A percentile compares a stretch with the other conserved stretches of the same genome.
Conservation (phyloP, 2,113 vertebrate genomes). For the Verasper variegatus region DNA sequence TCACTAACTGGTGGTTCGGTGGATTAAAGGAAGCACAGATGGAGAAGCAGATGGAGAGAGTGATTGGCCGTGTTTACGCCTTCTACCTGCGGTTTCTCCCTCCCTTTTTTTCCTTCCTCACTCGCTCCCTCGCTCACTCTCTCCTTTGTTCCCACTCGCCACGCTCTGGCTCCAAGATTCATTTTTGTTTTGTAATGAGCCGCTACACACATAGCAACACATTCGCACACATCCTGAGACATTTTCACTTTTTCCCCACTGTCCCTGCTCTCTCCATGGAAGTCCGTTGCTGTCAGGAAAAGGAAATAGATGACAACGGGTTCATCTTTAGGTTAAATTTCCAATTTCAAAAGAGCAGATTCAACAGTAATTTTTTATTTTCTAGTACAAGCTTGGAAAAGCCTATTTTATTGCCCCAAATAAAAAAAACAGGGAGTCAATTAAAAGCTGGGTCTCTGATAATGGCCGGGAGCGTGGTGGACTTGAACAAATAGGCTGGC, state of each 20-base stretch:
- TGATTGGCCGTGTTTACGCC: slow-evolving; percentile 82
- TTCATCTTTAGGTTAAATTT: neutral
- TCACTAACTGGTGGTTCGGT: slow-evolving; percentile 79
- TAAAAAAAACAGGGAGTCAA: neutral
- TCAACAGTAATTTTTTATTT: neutral
- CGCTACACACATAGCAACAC: slow-evolving; percentile 12
- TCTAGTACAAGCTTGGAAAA: neutral
- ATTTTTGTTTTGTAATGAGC: slow-evolving; percentile 45
- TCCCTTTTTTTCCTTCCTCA: slow-evolving; percentile 43
- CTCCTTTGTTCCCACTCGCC: slow-evolving; percentile 45
- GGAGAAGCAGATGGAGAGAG: slow-evolving; percentile 85
- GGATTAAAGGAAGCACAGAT: slow-evolving; percentile 85
- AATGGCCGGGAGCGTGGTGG: neutral
- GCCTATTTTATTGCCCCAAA: neutral
- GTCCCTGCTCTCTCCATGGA: neutral
- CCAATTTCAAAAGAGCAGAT: neutral
- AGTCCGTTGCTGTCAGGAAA: neutral
- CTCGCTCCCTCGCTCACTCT: slow-evolving; percentile 36
- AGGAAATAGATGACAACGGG: neutral
- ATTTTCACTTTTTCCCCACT: neutral
- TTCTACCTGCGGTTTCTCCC: slow-evolving; percentile 81
- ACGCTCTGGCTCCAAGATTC: slow-evolving; percentile 29
- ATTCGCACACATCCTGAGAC: slow-evolving; percentile 11
- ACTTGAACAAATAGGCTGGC: neutral
- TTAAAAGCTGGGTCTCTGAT: slow-evolving; percentile 1